Evolutionary conservation across 2,113 vertebrate species (phyloP).

Genomic region (Chelonoidis abingdonii): DNA sequence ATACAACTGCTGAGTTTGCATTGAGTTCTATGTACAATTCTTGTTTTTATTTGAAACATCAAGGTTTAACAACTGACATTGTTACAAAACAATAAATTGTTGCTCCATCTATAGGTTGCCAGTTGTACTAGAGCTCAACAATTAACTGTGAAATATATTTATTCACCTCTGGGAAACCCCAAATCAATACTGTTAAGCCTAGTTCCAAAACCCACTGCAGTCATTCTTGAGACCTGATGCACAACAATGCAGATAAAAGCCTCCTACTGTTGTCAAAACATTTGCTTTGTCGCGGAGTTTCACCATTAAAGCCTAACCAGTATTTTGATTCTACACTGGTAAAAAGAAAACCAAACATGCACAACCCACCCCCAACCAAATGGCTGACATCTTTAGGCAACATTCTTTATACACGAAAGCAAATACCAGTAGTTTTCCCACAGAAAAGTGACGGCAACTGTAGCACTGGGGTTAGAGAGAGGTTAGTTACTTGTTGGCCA

Average conservation of each 20-base stretch:
- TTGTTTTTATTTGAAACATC: slow-evolving; percentile 83
- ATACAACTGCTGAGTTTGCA: slow-evolving; percentile 88
- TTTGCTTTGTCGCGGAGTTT: slow-evolving; percentile 75
- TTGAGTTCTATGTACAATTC: slow-evolving; percentile 85
- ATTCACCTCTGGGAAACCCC: slow-evolving; percentile 79
- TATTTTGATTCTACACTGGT: slow-evolving; percentile 42
- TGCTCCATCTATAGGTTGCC: slow-evolving; percentile 79
- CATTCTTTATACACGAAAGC: slow-evolving; percentile 74
- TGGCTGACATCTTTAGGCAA: slow-evolving; percentile 73
- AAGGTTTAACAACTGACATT: slow-evolving; percentile 83
- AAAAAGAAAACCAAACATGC: slow-evolving; percentile 62
- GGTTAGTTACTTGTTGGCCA: slow-evolving; percentile 43
- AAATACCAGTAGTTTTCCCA: slow-evolving; percentile 79
- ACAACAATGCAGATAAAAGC: slow-evolving; percentile 74
- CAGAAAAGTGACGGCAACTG: slow-evolving; percentile 75
- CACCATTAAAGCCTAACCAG: slow-evolving; percentile 79
- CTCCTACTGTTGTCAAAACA: slow-evolving; percentile 74
- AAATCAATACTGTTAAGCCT: slow-evolving; percentile 78
- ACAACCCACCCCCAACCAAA: slow-evolving; percentile 67
- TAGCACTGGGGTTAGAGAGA: slow-evolving; percentile 61
- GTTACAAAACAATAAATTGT: slow-evolving; percentile 82
- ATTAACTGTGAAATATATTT: slow-evolving; percentile 80
- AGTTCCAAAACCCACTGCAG: slow-evolving; percentile 80
- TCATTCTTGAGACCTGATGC: slow-evolving; percentile 81
- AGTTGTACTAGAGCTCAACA: slow-evolving; percentile 84